These are phyloP conservation scores for Zygothrica quintamaculata DNA, from an alignment of 2,888 invertebrate genomes.

Conservation along the genomic window DNA sequence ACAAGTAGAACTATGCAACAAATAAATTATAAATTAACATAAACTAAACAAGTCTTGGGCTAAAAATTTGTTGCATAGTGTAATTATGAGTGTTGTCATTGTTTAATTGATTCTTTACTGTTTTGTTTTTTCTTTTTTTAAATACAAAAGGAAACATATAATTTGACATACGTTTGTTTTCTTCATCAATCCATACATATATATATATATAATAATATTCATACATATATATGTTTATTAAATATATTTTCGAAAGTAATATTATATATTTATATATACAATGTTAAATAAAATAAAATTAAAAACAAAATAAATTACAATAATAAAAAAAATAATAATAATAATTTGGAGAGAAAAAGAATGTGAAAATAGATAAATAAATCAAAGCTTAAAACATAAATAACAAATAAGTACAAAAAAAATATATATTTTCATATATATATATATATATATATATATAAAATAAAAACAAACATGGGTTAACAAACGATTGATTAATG, in stretches of 20 bases:
- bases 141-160: conserved; percentile 14
- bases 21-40: conserved; percentile 10
- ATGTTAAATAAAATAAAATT: conserved; percentile 35
- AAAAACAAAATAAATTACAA: conserved; percentile 35
- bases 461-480: conserved; percentile 67
- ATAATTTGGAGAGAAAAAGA: too few species aligned
- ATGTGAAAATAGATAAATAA: conserved; percentile 11
- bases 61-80: conserved; percentile 42
- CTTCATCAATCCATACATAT: conserved; percentile 19
- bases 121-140: conserved; percentile 25
- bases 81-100: conserved; percentile 10
- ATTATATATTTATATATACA: too few species aligned
- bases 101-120: conserved; percentile 7
- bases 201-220: conserved; percentile 12
- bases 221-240: conserved; percentile 16
- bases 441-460: too few species aligned
- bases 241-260: conserved; percentile 22
- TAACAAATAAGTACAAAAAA: conserved; percentile 67
- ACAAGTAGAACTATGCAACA: conserved; percentile 47
- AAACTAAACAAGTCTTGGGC: conserved; percentile 8
- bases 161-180: too few species aligned
- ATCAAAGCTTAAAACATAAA: conserved; percentile 61
- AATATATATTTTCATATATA: too few species aligned
- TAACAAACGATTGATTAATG: conserved; percentile 53
- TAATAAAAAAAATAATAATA: conserved; percentile 16